Percentiles rank a stretch among this genome's conserved stretches.
These are phyloP conservation scores for Mastacembelus armatus DNA, from an alignment of 2,797 vertebrate species.

Conservation along the genomic window DNA sequence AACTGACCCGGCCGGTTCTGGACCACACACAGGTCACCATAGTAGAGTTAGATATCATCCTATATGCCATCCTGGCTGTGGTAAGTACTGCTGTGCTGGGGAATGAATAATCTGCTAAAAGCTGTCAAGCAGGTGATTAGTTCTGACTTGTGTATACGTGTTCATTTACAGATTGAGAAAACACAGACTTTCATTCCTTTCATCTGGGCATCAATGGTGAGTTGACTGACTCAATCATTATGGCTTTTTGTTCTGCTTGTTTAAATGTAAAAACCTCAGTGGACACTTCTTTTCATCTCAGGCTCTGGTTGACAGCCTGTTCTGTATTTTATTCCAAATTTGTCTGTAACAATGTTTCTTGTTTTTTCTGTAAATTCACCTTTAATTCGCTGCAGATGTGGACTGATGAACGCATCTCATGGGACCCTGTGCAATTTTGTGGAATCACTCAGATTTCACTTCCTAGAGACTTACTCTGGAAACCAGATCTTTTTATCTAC, in stretches of 20 bases:
- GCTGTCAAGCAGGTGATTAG: too few relatives aligned
- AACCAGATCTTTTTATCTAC: constrained; percentile 69
- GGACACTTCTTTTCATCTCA: neutral
- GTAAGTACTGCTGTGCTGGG: constrained; percentile 42
- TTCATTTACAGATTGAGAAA: constrained; percentile 74
- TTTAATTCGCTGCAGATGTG: constrained; percentile 58
- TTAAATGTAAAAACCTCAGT: neutral
- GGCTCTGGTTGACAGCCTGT: neutral
- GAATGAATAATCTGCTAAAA: neutral
- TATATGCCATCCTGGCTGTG: constrained; percentile 75
- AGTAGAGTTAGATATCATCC: constrained; percentile 65
- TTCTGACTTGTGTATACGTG: neutral
- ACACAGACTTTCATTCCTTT: constrained; percentile 78
- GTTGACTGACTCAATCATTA: neutral
- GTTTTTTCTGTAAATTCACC: neutral
- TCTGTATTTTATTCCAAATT: neutral
- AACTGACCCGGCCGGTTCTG: constrained; percentile 72
- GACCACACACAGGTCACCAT: constrained; percentile 70
- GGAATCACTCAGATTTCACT: constrained; percentile 69
- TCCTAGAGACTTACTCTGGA: constrained; percentile 73
- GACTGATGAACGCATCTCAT: constrained; percentile 70
- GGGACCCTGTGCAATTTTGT: constrained; percentile 77
- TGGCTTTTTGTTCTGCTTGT: neutral
- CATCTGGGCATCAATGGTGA: constrained; percentile 69
- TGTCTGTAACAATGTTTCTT: too few relatives aligned